Base-by-base conservation (phyloP, 2,113 vertebrate species). In the Formicarius rufipectus region DNA sequence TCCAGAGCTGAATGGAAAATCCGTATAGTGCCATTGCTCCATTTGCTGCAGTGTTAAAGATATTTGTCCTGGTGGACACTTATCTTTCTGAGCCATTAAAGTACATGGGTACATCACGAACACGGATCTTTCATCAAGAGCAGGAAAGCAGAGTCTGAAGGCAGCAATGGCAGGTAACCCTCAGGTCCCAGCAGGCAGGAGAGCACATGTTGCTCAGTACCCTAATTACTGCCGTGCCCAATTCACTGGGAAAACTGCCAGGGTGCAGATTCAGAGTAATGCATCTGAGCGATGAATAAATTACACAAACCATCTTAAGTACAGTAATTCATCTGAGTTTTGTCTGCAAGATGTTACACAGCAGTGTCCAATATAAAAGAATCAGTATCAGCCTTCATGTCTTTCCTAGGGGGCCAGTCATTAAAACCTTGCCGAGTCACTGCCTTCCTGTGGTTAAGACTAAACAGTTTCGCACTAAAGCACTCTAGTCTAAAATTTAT, bases 261-360 rank as follows among this genome's bases (percentile, higher is more conserved):
- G 72, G 72, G 56, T 91, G 17, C 52, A 59, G 76, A 72, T n/a
- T 71, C 84, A 56, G 52, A 81, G 68, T 62, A 92, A 89, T 62
- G 45, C 69, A 78, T 91, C 62, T 90, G 66, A 82, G 85, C 62
- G 55, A 66, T 47, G 80, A 90, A 86, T 90, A 92, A 95, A 63
- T 90, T 78, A 73, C 69, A 93, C 50, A 84, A 95, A 95, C 78
- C 2, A 0, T 73, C 40, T 63, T 77, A 94, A 90, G 66, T 31
- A 71, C 58, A 68, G 71, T 67, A 89, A 93, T 92, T 95, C 84
- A 74, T 47, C 79, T 3, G 20, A 94, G 62, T 87, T 89, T 95
- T 83, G 87, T 80, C 52, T 93, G 75, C 55, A 88, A 88, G 84
- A 86, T 59, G 44, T 80, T 90, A 84, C 91, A 71, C 87, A 71